Evolutionary conservation across 2,888 invertebrate species (phyloP).

Genomic region (Pristionchus entomophagus): DNA sequence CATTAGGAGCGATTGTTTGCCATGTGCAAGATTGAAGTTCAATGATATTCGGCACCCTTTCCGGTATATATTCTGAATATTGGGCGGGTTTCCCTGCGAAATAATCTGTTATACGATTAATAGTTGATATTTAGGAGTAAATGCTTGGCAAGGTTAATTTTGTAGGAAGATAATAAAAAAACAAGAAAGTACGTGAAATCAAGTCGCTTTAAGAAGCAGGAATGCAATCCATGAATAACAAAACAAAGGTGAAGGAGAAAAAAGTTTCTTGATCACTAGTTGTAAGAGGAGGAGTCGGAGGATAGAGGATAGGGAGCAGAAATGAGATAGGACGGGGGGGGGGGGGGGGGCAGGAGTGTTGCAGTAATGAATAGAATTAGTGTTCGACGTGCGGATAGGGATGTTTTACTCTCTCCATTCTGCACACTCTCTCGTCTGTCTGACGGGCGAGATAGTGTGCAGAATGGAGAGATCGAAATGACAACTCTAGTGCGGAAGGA

Average conservation of each 20-base stretch:
- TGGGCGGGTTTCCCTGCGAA: no score
- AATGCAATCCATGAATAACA: not conserved
- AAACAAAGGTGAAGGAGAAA: not conserved
- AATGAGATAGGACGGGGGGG: not conserved
- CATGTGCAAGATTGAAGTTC: no score
- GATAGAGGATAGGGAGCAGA: not conserved
- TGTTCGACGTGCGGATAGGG: not conserved
- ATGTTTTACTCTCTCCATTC: no score
- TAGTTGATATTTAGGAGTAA: no score
- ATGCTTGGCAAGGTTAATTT: no score
- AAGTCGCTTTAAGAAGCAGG: not conserved
- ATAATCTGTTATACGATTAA: no score
- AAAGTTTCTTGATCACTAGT: not conserved
- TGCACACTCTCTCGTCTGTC: no score
- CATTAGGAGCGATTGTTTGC: no score
- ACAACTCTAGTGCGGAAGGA: slow-evolving; percentile 1
- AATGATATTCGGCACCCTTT: no score
- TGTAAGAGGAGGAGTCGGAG: not conserved
- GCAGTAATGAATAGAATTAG: slow-evolving; percentile 48
- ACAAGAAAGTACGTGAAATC: not conserved
- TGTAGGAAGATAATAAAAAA: not conserved
- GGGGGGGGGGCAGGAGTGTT: slow-evolving; percentile 1
- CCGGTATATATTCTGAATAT: no score
- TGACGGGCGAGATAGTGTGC: no score
- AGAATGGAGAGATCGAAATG: no score